Conservation (phyloP, 2,888 invertebrate genomes). For the Myathropa florea region DNA sequence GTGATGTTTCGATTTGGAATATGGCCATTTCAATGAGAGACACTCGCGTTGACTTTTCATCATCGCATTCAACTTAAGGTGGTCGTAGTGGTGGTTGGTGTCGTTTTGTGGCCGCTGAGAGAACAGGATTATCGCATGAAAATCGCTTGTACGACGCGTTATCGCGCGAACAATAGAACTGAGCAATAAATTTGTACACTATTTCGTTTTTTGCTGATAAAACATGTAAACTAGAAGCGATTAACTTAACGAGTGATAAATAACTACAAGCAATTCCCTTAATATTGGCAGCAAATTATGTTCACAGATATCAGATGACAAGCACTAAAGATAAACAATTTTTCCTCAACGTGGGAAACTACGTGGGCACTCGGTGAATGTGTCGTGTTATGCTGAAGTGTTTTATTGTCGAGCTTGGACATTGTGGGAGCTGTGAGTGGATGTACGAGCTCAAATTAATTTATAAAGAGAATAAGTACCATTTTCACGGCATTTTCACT, state of each 20-base stretch:
- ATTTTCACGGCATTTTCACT: background rate
- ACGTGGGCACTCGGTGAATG: background rate
- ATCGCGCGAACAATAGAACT: slow-evolving; percentile 32
- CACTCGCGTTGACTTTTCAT: slow-evolving; percentile 18
- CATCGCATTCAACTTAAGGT: background rate
- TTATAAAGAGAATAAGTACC: background rate
- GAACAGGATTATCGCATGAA: slow-evolving; percentile 21
- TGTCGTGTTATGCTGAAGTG: background rate
- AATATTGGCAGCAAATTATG: slow-evolving; percentile 10
- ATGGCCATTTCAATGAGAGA: slow-evolving; percentile 42
- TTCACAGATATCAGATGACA: background rate
- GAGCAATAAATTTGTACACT: background rate
- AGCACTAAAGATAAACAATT: background rate
- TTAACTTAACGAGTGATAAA: slow-evolving; percentile 23
- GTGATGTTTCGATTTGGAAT: slow-evolving; percentile 41
- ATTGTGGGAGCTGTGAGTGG: background rate
- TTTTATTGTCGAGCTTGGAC: background rate
- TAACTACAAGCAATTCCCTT: slow-evolving; percentile 1
- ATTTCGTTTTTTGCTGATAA: slow-evolving; percentile 20
- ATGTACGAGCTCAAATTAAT: background rate
- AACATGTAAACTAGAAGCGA: slow-evolving; percentile 21
- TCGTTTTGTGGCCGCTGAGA: background rate
- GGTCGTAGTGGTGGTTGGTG: background rate
- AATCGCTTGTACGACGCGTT: slow-evolving; percentile 11
- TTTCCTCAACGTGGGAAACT: background rate